These are phyloP conservation scores for Drosophila sucinea DNA, from an alignment of 1,140 invertebrate genomes.

Conservation along the genomic window DNA sequence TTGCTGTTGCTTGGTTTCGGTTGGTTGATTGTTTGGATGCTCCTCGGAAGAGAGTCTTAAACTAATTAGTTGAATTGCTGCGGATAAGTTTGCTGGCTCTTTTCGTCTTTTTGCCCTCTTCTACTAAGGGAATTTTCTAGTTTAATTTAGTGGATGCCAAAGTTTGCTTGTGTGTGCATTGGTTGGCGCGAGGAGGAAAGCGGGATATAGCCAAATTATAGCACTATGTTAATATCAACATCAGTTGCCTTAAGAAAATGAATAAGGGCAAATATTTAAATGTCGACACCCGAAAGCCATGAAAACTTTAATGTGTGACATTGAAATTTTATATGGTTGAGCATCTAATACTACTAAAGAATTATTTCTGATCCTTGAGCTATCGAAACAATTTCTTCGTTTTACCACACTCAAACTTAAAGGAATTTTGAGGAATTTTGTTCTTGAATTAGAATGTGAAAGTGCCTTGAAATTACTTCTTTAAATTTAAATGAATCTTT, in stretches of 20 bases:
- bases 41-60: constrained; percentile 46
- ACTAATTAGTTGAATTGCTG: constrained; percentile 67
- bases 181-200: too few species aligned
- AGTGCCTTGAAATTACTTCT: background rate
- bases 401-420: too few species aligned
- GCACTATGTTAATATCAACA: background rate
- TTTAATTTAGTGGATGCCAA: constrained; percentile 60
- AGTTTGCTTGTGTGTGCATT: constrained; percentile 25
- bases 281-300: too few species aligned
- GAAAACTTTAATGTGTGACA: too few species aligned
- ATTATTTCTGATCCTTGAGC: too few species aligned
- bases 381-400: too few species aligned
- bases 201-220: background rate
- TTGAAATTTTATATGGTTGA: too few species aligned
- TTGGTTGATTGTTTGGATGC: constrained; percentile 41
- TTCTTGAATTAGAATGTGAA: too few species aligned
- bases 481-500: constrained; percentile 2
- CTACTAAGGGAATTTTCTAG: constrained; percentile 45
- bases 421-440: too few species aligned
- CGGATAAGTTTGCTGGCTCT: constrained; percentile 42
- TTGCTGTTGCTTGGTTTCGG: constrained; percentile 41
- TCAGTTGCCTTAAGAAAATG: too few species aligned
- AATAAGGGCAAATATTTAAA: too few species aligned
- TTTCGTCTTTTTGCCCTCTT: constrained; percentile 3
- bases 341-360: too few species aligned